phyloP scores from a whole-genome alignment of 2,113 vertebrate genomes.

The Gnathonemus echidnorhynchus region DNA sequence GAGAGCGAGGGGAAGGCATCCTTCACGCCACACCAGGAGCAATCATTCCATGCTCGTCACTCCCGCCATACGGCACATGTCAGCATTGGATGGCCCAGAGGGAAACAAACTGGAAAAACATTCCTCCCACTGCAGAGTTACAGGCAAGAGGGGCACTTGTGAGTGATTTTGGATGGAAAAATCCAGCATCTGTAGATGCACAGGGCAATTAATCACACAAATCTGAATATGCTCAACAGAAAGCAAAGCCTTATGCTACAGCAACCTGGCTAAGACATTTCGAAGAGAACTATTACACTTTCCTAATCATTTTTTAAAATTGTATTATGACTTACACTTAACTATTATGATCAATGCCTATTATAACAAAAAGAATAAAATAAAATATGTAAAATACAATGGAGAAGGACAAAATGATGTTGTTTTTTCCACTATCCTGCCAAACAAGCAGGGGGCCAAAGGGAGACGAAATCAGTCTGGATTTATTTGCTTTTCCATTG shows the following conservation, averaged over 20 bases:
- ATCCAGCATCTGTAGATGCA: slow-evolving; percentile 1
- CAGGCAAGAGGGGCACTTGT: slow-evolving; percentile 1
- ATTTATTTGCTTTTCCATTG: slow-evolving; percentile 3
- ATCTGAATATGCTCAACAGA: slow-evolving; percentile 9
- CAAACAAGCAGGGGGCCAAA: not conserved
- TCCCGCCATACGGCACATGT: slow-evolving; percentile 18
- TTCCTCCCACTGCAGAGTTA: slow-evolving; percentile 3
- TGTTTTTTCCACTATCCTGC: not conserved
- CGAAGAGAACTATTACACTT: not conserved
- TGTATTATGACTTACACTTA: not conserved
- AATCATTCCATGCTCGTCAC: slow-evolving; percentile 21
- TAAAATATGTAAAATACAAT: not conserved
- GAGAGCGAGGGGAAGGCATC: not conserved
- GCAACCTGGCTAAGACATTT: not conserved
- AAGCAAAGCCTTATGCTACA: not conserved
- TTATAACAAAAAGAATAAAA: not conserved
- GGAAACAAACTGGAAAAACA: not conserved
- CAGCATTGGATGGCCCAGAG: not conserved
- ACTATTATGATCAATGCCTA: not conserved
- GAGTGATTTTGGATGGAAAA: slow-evolving; percentile 1
- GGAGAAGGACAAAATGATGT: not conserved
- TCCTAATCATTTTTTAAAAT: not conserved
- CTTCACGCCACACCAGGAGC: slow-evolving; percentile 5
- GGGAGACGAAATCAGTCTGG: not conserved
- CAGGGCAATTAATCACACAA: slow-evolving; percentile 13